Evolutionary conservation across 30 jellyfish, hydroid and myxozoan genomes (phyloP), one percentile per base, ranked within the genome.

Genomic region (Nemopilema nomurai): DNA sequence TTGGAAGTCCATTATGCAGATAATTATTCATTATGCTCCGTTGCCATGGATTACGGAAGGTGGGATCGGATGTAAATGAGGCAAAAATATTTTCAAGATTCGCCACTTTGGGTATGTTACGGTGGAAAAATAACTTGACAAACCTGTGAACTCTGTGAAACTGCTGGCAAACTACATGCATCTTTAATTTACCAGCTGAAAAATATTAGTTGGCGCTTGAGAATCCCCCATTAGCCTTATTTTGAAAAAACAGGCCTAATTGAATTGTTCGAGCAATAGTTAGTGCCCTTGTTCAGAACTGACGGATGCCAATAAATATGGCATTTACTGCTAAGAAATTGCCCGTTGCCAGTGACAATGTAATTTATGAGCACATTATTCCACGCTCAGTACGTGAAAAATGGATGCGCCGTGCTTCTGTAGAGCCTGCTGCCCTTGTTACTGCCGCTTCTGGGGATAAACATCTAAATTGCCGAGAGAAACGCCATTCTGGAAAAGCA

Each of bases 331-430:
- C 67, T 0, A 74, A 65, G 25, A 25, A 24, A 24, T 22, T 51
- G 28, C 22, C 66, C 4, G 77, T 84, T 1, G 93, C 75, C 24
- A 84, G 62, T 68, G 93, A 84, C 75, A 84, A 86, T 74, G 93
- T 84, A 20, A 53, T 84, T 66, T 84, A 84, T 53, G 93, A 84
- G 72, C 93, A 84, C 70, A 84, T 84, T n/a, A 84, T 84, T 16
- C 93, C 93, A 26, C 93, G 93, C 27, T 49, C 80, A 21, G 93
- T 84, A 8, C 81, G 93, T 19, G 87, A 74, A 75, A 57, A 65
- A 63, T 84, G 93, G 93, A 65, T 84, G 67, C 75, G 93, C 28
- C 75, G 87, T 32, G 79, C 93, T 13, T 84, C 93, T 17, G 30
- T 74, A 27, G 87, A 62, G 41, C 80, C 67, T 67, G 17, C 65